Conservation (phyloP, 2,888 invertebrate species). For the Caenorhabditis japonica region DNA sequence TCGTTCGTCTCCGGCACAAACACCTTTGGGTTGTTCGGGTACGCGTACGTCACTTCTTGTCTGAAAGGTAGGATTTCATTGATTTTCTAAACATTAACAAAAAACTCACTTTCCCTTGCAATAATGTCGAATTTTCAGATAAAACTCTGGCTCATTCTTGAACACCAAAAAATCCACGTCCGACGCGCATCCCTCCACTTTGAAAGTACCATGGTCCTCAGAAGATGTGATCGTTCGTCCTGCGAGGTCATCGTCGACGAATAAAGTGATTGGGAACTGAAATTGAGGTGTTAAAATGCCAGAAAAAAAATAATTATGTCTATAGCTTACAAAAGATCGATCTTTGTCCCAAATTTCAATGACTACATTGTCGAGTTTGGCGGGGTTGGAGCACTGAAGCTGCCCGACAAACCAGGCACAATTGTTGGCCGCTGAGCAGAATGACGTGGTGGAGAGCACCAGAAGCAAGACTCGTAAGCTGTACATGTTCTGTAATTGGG, state of each 20-base stretch:
- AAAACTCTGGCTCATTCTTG: constrained; percentile 70
- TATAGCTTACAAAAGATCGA: constrained; percentile 58
- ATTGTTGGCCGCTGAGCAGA: constrained; percentile 60
- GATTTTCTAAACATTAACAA: too few relatives aligned
- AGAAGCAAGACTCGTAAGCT: not conserved
- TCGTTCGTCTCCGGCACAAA: constrained; percentile 70
- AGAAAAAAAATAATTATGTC: too few relatives aligned
- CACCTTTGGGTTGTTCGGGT: constrained; percentile 41
- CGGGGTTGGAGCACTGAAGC: constrained; percentile 63
- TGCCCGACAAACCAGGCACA: constrained; percentile 73
- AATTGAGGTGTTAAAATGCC: constrained; percentile 11
- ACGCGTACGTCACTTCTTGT: constrained; percentile 38
- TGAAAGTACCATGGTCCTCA: constrained; percentile 62
- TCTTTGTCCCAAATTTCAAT: constrained; percentile 72
- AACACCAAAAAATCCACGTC: constrained; percentile 66
- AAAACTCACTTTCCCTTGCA: constrained; percentile 60
- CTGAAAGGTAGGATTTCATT: too few relatives aligned
- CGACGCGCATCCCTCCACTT: constrained; percentile 68
- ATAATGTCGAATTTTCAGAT: constrained; percentile 65
- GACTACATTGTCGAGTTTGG: constrained; percentile 58
- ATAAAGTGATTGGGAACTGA: constrained; percentile 37
- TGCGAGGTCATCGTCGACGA: constrained; percentile 70
- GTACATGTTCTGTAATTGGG: constrained; percentile 11
- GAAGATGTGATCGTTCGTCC: constrained; percentile 64
- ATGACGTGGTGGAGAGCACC: constrained; percentile 4